Conservation (phyloP, 1,140 invertebrate genomes). For the Andrena cerasifolii region DNA sequence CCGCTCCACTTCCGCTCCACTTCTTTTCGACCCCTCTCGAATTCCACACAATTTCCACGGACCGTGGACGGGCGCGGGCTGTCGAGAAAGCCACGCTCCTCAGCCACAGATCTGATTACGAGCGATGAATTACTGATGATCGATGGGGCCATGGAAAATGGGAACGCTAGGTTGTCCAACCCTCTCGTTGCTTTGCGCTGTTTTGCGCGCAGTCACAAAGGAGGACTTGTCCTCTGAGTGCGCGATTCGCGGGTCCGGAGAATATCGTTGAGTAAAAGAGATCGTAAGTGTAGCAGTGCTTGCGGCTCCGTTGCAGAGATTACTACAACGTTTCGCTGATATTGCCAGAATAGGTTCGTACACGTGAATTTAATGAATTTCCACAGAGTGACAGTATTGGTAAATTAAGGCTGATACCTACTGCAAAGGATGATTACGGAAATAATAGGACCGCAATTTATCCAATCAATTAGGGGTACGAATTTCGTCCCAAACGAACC, state of each 20-base stretch:
- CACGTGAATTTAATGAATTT: background rate
- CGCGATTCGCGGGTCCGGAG: background rate
- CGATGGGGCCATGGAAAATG: constrained; percentile 18
- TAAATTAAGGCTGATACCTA: no score
- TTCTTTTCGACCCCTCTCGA: background rate
- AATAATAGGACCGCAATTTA: background rate
- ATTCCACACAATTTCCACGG: background rate
- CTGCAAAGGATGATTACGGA: background rate
- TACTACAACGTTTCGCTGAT: no score
- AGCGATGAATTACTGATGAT: constrained; percentile 46
- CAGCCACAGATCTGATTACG: constrained; percentile 39
- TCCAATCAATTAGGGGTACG: background rate
- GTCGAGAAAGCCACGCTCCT: background rate
- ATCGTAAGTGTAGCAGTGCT: no score
- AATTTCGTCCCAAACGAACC: background rate
- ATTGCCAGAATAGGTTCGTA: no score
- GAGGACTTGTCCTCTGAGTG: no score
- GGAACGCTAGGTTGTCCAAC: constrained; percentile 15
- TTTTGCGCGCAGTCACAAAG: no score
- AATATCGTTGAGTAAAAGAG: no score
- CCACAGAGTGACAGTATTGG: background rate
- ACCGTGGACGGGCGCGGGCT: no score
- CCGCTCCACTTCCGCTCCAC: no score
- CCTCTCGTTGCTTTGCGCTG: constrained; percentile 3
- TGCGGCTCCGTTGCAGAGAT: no score